Evolutionary conservation across 2,888 invertebrate genomes (phyloP), one percentile per base, ranked within the genome.

Genomic region (Meganola albula): DNA sequence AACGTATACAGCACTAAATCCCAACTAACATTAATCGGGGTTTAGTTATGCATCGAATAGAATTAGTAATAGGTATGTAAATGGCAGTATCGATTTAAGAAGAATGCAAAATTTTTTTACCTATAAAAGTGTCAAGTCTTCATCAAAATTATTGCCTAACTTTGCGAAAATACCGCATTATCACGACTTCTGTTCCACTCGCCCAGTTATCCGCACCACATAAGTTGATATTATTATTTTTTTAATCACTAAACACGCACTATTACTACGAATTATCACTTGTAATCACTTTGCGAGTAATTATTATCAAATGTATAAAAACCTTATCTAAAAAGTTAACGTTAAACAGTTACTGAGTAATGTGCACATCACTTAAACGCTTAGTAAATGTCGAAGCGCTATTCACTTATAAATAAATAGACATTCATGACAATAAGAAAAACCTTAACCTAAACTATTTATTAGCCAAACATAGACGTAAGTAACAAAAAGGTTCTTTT

Each of bases 251-350:
- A 78, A 66, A 76, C 77, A 79, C 78, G 62, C 74, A 66, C 70
- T 83, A 79, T 60, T 49, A 60, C 70, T 79, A 74, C 64, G 63
- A 65, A 61, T 71, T 83, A 84, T 85, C 84, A 84, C 84, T 76
- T 85, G 69, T 73, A 76, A 84, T 84, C 84, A 84, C 82, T 72
- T 80, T 75, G 78, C 77, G 79, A 79, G 74, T 83, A 73, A 70
- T 78, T 80, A 77, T 82, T 85, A 84, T 84, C 84, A 84, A 85
- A 84, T 82, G 84, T 85, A 83, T 84, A 79, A 84, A 63, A 80
- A 79, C 67, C 74, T 83, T 75, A 75, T 57, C 73, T 76, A 74
- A 62, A 69, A 63, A 49, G 41, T 76, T 76, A 76, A 77, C 66
- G 48, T 74, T 74, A 74, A 71, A 74, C 70, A 70, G 65, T 76